Base-by-base conservation (phyloP, 1,140 invertebrate species). In the Chelonus insularis region DNA sequence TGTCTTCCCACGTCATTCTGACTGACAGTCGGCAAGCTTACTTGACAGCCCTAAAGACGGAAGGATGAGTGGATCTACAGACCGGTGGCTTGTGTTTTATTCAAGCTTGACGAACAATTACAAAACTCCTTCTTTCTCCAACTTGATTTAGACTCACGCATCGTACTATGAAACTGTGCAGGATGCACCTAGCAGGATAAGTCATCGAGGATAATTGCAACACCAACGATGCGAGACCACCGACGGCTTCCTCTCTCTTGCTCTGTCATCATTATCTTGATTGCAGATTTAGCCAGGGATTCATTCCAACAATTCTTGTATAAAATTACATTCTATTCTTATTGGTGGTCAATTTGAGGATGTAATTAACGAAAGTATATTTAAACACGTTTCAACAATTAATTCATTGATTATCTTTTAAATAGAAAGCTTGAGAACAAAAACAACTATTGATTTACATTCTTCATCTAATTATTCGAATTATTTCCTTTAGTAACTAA, bases 11-110 rank as follows among this genome's bases (percentile, higher is more conserved):
- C 76, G 79, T 80, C 80, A 80, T 37, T 55, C 29, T 55, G 71
- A 74, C 69, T 80, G 79, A 82, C 79, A 72, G 76, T 78, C 79
- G 78, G 77, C 59, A 71, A 72, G 69, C 69, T 70, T 69, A 68
- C 43, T 64, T 77, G 74, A 75, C 72, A 66, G 64, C 47, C 60
- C 20, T 57, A 60, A 64, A 71, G 67, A 76, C 72, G 75, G 75
- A 78, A 74, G 77, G 43, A 62, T 43, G 52, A 52, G 43, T 39
- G 45, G 29, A 56, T 64, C 64, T 71, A 68, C 72, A 60, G 70
- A 77, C 75, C 76, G 74, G 74, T 79, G 79, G 77, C 78, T 76
- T 77, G 75, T 82, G 74, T 80, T 80, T 81, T 81, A 81, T 81
- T 80, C 77, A 81, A 70, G 68, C 73, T 69, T 76, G 72, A 73